phyloP scores from a whole-genome alignment of 2,113 vertebrate genomes.

The Apeltes quadracus region DNA sequence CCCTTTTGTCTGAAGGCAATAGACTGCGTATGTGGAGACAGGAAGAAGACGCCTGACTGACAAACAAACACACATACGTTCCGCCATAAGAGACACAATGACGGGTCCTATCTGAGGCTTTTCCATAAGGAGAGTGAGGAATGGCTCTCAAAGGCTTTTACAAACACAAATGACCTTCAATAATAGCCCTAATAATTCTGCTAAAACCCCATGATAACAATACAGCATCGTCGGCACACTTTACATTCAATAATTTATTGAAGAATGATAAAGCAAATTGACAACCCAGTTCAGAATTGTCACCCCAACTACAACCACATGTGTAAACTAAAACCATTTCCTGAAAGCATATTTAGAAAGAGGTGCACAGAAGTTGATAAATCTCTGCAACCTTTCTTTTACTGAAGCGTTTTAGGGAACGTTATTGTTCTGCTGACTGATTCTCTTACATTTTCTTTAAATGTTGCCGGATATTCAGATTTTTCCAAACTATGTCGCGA shows the following conservation, averaged over 20 bases:
- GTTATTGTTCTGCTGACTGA: background rate
- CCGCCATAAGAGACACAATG: constrained; percentile 30
- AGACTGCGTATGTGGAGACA: constrained; percentile 53
- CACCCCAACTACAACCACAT: background rate
- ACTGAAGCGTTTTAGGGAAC: background rate
- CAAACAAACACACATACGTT: constrained; percentile 35
- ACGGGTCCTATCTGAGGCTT: constrained; percentile 30
- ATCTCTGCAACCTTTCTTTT: background rate
- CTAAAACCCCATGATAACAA: constrained; percentile 5
- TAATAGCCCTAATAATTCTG: too few species aligned
- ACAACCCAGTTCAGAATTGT: constrained; percentile 10
- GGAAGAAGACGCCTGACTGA: constrained; percentile 54
- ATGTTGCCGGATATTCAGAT: background rate
- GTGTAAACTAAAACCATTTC: background rate
- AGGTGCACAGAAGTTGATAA: background rate
- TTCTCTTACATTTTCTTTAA: background rate
- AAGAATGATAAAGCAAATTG: constrained; percentile 24
- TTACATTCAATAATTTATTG: constrained; percentile 4
- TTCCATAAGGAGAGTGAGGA: constrained; percentile 13
- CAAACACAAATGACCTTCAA: constrained; percentile 10
- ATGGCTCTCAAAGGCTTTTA: constrained; percentile 27
- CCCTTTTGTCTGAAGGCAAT: constrained; percentile 63
- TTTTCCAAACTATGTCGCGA: background rate
- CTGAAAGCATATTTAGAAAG: background rate
- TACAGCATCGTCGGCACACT: background rate